Evolutionary conservation across 2,113 vertebrate species (phyloP).

Genomic region (Mus pahari): DNA sequence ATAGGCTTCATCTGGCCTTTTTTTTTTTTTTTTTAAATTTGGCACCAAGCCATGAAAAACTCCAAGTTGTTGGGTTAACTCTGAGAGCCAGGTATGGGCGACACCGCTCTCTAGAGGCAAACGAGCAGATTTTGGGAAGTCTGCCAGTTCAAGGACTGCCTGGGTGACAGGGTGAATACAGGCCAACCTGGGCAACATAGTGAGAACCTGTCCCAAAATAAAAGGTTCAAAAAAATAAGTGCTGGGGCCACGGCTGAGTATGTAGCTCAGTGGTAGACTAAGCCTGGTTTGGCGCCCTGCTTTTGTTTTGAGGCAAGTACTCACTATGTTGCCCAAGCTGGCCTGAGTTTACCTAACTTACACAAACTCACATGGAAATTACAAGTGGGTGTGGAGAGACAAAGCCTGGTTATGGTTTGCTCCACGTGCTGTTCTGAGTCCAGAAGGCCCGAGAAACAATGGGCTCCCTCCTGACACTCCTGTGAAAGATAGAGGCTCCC

Average conservation of each 20-base stretch:
- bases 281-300: no score
- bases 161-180: no score
- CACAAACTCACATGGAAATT: background rate
- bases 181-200: no score
- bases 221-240: no score
- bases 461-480: background rate
- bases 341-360: no score
- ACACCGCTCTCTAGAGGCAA: background rate
- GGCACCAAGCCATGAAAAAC: background rate
- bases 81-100: background rate
- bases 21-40: background rate
- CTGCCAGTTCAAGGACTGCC: no score
- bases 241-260: no score
- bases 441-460: background rate
- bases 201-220: no score
- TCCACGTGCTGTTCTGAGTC: background rate
- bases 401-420: background rate
- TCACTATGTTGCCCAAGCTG: no score
- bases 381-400: background rate
- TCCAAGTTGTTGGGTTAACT: fast-evolving
- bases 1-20: background rate
- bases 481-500: no score
- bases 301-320: no score
- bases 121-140: background rate
- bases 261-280: no score